Conservation (phyloP, 2,888 invertebrate genomes). For the Rapana venosa region DNA sequence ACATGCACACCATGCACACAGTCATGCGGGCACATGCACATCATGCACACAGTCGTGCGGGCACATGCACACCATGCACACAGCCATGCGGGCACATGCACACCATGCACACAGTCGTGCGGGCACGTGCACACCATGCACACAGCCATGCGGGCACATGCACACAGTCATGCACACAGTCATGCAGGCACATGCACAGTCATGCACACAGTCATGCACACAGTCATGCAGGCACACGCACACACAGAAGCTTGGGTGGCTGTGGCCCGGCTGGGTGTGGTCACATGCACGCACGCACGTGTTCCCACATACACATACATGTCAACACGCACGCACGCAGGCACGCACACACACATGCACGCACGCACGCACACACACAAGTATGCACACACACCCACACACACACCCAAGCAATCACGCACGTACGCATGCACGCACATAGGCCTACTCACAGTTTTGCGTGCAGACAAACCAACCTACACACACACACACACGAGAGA, state of each 20-base stretch:
- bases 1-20: no score
- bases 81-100: no score
- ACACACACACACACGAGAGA: background rate
- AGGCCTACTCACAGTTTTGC: background rate
- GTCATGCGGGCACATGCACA: no score
- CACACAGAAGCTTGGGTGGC: background rate
- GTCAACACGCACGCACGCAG: background rate
- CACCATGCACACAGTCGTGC: no score
- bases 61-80: no score
- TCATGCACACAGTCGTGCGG: no score
- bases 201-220: background rate
- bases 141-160: no score
- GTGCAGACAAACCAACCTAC: no score
- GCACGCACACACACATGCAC: background rate
- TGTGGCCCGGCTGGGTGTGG: no score
- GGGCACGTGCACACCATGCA: no score
- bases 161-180: no score
- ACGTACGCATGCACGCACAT: background rate
- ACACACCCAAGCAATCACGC: background rate
- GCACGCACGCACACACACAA: background rate
- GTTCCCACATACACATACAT: background rate
- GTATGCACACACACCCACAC: background rate
- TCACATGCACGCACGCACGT: background rate
- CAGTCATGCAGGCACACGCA: background rate
- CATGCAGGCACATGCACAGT: no score